Evolutionary conservation across 1,140 invertebrate genomes (phyloP).

Genomic region (Drosophila burlai): DNA sequence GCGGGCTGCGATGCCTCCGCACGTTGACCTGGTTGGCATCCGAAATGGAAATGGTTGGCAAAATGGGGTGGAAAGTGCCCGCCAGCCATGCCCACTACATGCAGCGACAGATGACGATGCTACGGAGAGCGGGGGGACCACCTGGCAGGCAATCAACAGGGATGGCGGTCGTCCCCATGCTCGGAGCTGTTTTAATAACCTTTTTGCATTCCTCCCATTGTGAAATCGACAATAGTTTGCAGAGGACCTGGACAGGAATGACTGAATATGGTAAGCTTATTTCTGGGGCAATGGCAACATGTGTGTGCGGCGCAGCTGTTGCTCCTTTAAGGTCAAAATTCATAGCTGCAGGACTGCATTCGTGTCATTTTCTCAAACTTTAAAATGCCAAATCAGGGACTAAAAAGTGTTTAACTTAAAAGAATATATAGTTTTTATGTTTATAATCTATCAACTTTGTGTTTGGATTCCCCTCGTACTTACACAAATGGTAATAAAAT

Average conservation of each 20-base stretch:
- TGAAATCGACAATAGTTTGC: slow-evolving; percentile 36
- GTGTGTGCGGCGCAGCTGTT: slow-evolving; percentile 27
- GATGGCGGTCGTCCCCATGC: not conserved
- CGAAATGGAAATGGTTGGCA: slow-evolving; percentile 17
- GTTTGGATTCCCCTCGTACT: not conserved
- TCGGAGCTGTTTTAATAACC: slow-evolving; percentile 42
- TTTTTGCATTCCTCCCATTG: slow-evolving; percentile 34
- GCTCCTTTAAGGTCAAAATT: slow-evolving; percentile 10
- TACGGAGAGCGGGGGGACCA: slow-evolving; percentile 30
- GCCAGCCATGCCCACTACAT: slow-evolving; percentile 15
- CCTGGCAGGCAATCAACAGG: slow-evolving; percentile 54
- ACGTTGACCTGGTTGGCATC: slow-evolving; percentile 42
- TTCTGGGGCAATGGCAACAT: slow-evolving; percentile 4
- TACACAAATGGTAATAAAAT: slow-evolving; percentile 13
- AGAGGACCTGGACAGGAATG: slow-evolving; percentile 15
- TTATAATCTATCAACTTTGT: not conserved
- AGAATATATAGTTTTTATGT: not conserved
- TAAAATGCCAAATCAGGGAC: too few species aligned
- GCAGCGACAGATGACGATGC: slow-evolving; percentile 32
- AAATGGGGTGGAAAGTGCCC: slow-evolving; percentile 20
- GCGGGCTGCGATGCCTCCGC: slow-evolving; percentile 22
- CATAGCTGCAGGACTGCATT: not conserved
- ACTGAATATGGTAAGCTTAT: slow-evolving; percentile 14
- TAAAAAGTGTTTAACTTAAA: not conserved
- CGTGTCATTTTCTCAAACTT: too few species aligned